Base-by-base conservation (phyloP, 2,888 invertebrate genomes). In the Amphipoea lucens region DNA sequence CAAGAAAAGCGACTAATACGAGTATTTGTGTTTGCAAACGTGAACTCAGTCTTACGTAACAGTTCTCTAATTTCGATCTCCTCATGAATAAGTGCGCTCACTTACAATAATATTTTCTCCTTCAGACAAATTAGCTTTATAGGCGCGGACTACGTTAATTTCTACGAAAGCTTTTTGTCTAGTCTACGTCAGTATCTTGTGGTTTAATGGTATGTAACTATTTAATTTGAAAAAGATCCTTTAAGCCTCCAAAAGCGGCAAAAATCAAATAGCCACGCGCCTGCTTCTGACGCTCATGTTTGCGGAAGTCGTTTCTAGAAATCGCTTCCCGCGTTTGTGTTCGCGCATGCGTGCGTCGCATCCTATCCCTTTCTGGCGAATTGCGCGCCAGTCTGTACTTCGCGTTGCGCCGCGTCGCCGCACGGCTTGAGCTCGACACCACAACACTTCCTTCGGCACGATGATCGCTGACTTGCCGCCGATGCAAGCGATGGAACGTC, bases 401-500 rank as follows among this genome's bases (percentile, higher is more conserved):
- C 95, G 95, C 95, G 94, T 86, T 83, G 83, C 71, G 79, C 82
- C 87, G 87, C 79, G 84, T 71, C 84, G 87, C 79, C 82, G 68
- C 93, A 92, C 88, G 87, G 86, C 84, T 86, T 88, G 91, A 90
- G 91, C 89, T 88, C 85, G 79, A 84, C 85, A 90, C 63, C 90
- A 90, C 87, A 92, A 93, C 91, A 92, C 90, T 87, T 90, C 87
- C 86, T 83, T 81, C 79, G 68, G 81, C 89, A 94, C 93, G 91
- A 96, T 96, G 96, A 95, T 96, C 89, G 95, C 94, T 87, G 95
- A 94, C 90, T 92, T 96, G 83, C 94, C 95, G 87, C 93, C 93
- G 80, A 82, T 91, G 81, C 92, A 89, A 82, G 88, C 92, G 75
- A 91, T 89, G 91, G 93, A 94, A 89, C 91, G 81, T 83, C 92